Evolutionary conservation across 2,888 invertebrate species (phyloP), one percentile per base, ranked within the genome.

Genomic region (Charanyca ferruginea): DNA sequence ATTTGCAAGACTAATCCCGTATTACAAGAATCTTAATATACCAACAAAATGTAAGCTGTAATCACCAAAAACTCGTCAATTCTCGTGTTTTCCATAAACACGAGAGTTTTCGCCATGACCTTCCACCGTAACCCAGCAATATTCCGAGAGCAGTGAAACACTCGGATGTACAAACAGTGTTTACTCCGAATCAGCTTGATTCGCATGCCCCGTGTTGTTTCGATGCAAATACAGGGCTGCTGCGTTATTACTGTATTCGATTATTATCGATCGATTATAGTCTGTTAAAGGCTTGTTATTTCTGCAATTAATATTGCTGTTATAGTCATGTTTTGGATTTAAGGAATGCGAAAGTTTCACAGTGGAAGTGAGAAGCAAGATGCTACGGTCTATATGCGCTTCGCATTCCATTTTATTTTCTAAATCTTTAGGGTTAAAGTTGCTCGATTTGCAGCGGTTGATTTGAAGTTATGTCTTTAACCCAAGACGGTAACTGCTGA

Each of bases 161-260:
- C 35, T 55, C 48, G 63, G 69, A 79, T 61, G 48, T 59, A 69
- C 59, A 51, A 66, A 53, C 47, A 61, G 42, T 77, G 79, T 75
- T 75, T 79, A 76, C 54, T 61, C 49, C 18, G 47, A 67, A 79
- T 76, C 66, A 52, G 62, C 48, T 57, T 81, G 80, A 81, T 81
- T 77, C 65, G 66, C 66, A 59, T 51, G 53, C 51, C 53, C 32
- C 44, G 20, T 54, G 76, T 58, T 70, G 53, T 54, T 47, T 48
- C 48, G 45, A 66, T 62, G 48, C 60, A 57, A 54, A 71, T 66
- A 65, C 58, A 66, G 67, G 57, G 65, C 47, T 77, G 42, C 44
- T 66, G 52, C 51, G 7, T 28, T 57, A 45, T 77, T 51, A 65
- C 55, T 20, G 55, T 66, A 66, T 77, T 57, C 48, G 18, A 66